A percentile compares a stretch with the other conserved stretches of the same genome.
These are phyloP conservation scores for Anser brachyrhynchus DNA, from an alignment of 2,113 vertebrate genomes.

Conservation along the genomic window DNA sequence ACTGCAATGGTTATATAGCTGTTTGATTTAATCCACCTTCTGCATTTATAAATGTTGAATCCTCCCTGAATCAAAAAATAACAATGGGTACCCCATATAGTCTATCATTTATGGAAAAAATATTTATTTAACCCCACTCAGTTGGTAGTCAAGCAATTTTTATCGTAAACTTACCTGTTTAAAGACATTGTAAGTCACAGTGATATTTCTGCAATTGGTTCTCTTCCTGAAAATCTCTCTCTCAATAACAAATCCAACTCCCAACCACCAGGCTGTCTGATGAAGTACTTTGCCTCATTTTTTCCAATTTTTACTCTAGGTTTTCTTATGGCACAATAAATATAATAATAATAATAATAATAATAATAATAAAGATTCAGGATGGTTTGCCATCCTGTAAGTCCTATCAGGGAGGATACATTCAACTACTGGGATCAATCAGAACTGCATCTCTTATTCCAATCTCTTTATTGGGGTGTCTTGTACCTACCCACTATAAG, in stretches of 20 bases:
- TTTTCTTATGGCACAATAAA: background rate
- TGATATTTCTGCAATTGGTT: background rate
- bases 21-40: background rate
- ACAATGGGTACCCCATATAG: background rate
- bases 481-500: background rate
- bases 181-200: background rate
- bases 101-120: background rate
- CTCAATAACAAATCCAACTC: background rate
- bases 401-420: background rate
- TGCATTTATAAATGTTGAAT: background rate
- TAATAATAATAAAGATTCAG: background rate
- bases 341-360: too few relatives aligned
- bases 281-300: background rate
- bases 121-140: background rate
- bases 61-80: background rate
- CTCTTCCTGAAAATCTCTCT: background rate
- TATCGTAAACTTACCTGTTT: background rate
- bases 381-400: background rate
- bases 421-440: background rate
- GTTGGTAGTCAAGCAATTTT: background rate
- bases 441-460: background rate
- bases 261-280: background rate
- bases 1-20: background rate
- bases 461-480: background rate
- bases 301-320: background rate